phyloP scores from a whole-genome alignment of 2,797 vertebrate species.

The Myotis pilosus region DNA sequence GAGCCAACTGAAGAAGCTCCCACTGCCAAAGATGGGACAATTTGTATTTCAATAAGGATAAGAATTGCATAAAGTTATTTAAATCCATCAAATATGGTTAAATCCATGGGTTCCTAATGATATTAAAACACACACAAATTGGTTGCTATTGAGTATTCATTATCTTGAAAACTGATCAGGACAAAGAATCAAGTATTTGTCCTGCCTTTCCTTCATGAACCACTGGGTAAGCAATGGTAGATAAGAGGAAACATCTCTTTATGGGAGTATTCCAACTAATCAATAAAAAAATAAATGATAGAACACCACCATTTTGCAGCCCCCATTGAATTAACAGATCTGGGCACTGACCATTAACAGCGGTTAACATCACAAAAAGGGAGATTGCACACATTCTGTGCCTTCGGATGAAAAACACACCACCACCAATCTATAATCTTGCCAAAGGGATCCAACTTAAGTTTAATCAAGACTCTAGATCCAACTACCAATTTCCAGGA shows the following conservation, averaged over 20 bases:
- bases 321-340: neutral
- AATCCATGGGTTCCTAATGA: neutral
- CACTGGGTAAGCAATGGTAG: neutral
- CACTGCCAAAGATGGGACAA: neutral
- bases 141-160: neutral
- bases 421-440: slow-evolving; percentile 22
- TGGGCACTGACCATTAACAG: neutral
- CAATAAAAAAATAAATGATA: slow-evolving; percentile 36
- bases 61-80: neutral
- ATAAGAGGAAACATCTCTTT: slow-evolving; percentile 6
- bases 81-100: slow-evolving; percentile 7
- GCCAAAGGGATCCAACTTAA: slow-evolving; percentile 52
- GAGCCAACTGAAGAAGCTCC: neutral
- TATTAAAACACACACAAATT: neutral
- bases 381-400: neutral
- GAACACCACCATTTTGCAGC: neutral
- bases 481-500: slow-evolving; percentile 43
- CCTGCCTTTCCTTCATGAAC: neutral
- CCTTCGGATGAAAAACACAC: slow-evolving; percentile 26
- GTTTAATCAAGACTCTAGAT: slow-evolving; percentile 54
- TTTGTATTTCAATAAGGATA: neutral
- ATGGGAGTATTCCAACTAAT: slow-evolving; percentile 41
- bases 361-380: slow-evolving; percentile 24
- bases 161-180: slow-evolving; percentile 9
- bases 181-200: slow-evolving; percentile 1